These are phyloP conservation scores for Drosophila paranaensis DNA, from an alignment of 2,888 invertebrate species.

Conservation along the genomic window DNA sequence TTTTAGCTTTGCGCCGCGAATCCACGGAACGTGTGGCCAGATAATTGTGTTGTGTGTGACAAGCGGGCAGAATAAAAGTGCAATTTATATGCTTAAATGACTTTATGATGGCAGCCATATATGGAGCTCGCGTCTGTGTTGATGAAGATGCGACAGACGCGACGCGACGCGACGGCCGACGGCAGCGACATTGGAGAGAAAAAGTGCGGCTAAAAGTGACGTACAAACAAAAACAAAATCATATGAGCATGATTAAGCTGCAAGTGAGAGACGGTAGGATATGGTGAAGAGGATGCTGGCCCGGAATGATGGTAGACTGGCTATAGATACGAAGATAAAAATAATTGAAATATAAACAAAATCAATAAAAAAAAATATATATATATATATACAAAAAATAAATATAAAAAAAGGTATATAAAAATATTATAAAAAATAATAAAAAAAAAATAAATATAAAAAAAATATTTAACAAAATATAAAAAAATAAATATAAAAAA, in stretches of 20 bases:
- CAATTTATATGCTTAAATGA: conserved; percentile 80
- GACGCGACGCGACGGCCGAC: not conserved
- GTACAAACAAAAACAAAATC: conserved; percentile 2
- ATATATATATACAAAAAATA: not conserved
- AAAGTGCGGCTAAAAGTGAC: conserved; percentile 13
- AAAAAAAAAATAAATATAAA: too few relatives aligned
- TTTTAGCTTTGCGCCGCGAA: conserved; percentile 1
- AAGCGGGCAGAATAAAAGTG: conserved; percentile 69
- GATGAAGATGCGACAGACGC: not conserved
- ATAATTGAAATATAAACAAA: too few relatives aligned
- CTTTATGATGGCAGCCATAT: conserved; percentile 66
- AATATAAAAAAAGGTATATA: too few relatives aligned
- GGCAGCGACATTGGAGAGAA: conserved; percentile 6
- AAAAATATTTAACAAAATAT: too few relatives aligned
- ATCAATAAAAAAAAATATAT: not conserved
- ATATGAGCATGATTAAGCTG: conserved; percentile 2
- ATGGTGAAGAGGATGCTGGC: not conserved
- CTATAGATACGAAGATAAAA: too few relatives aligned
- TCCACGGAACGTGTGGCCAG: conserved; percentile 48
- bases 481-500: too few relatives aligned
- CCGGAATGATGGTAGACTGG: not conserved
- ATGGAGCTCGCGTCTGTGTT: not conserved
- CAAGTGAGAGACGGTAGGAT: conserved; percentile 1
- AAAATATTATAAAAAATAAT: too few relatives aligned
- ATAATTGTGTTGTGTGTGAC: conserved; percentile 67